Percentiles rank a stretch among this genome's conserved stretches.
phyloP scores from a whole-genome alignment of 2,113 vertebrate species.

The Naja naja region DNA sequence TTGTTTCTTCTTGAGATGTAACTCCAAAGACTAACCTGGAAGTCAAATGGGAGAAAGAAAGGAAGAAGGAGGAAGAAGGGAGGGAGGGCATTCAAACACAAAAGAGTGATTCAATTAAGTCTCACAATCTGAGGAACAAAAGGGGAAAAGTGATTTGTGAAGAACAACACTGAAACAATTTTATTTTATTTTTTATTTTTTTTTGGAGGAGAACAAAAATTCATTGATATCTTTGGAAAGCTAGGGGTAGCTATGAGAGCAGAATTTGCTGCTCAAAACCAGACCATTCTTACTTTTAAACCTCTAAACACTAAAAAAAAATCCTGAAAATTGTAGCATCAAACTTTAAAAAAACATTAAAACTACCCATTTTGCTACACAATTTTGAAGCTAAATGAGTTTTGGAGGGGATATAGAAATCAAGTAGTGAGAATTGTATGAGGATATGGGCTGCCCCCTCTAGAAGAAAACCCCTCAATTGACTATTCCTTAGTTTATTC shows the following conservation, averaged over 20 bases:
- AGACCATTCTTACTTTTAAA: neutral
- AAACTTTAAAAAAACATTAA: neutral
- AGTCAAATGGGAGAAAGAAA: neutral
- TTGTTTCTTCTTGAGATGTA: neutral
- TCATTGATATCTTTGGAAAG: too few species aligned
- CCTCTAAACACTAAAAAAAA: neutral
- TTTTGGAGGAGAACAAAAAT: too few species aligned
- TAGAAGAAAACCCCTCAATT: neutral
- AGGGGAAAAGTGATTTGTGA: neutral
- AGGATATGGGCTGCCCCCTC: neutral
- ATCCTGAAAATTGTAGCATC: neutral
- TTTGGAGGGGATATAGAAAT: neutral
- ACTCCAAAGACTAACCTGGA: neutral
- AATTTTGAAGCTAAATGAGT: neutral
- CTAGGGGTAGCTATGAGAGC: too few species aligned
- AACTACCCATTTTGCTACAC: neutral
- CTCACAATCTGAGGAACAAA: neutral
- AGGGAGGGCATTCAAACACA: neutral
- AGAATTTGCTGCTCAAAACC: neutral
- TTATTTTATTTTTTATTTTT: too few species aligned
- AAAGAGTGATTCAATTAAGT: neutral
- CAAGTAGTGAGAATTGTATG: neutral
- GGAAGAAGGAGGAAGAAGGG: too few species aligned
- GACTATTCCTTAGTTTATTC: neutral
- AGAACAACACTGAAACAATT: too few species aligned